phyloP scores from a whole-genome alignment of 2,888 invertebrate genomes.

The Hirtodrosophila trivittata region DNA sequence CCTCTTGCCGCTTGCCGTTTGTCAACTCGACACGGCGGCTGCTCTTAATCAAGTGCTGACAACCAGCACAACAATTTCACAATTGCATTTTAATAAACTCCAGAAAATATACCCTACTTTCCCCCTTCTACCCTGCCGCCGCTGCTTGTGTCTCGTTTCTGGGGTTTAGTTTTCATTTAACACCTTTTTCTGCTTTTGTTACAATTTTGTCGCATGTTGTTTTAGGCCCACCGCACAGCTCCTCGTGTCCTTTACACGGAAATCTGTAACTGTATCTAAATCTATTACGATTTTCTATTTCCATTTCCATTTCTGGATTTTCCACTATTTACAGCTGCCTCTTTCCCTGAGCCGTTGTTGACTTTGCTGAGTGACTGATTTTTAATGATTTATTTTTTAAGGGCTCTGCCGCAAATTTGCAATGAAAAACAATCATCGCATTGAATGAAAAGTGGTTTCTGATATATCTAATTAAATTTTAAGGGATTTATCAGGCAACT shows the following conservation, averaged over 20 bases:
- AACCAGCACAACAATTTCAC: conserved; percentile 64
- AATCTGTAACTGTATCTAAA: conserved; percentile 49
- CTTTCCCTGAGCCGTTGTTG: conserved; percentile 49
- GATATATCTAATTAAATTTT: conserved; percentile 3
- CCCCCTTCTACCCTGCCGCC: too few relatives aligned
- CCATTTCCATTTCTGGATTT: conserved; percentile 16
- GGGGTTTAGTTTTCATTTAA: conserved; percentile 69
- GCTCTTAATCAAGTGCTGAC: conserved; percentile 79
- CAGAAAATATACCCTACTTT: neutral
- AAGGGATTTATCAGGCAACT: neutral
- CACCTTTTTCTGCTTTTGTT: conserved; percentile 65
- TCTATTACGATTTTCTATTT: conserved; percentile 25
- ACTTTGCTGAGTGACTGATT: conserved; percentile 54
- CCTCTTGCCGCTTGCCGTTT: conserved; percentile 11
- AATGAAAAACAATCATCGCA: conserved; percentile 5
- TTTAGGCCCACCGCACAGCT: conserved; percentile 59
- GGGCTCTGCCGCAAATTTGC: neutral
- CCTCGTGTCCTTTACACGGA: conserved; percentile 18
- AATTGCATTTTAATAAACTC: conserved; percentile 78
- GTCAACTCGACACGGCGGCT: conserved; percentile 47
- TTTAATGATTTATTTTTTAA: conserved; percentile 10
- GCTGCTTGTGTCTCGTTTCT: neutral
- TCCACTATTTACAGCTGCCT: conserved; percentile 51
- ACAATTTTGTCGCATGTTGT: conserved; percentile 61
- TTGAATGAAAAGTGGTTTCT: conserved; percentile 8